Evolutionary conservation across 2,888 invertebrate genomes (phyloP).

Genomic region (Machimus rusticus): DNA sequence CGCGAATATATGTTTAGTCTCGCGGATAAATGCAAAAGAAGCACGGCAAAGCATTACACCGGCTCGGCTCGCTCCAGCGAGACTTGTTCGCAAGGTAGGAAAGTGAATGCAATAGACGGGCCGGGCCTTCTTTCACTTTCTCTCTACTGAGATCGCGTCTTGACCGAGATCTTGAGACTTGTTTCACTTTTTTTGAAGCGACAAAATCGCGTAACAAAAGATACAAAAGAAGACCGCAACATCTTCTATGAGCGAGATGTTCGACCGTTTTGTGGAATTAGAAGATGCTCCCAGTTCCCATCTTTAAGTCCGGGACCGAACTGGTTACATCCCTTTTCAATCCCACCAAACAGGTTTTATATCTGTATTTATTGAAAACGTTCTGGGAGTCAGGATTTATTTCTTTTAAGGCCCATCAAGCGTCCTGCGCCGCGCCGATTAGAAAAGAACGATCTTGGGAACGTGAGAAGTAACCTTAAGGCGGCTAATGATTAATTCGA

Average conservation of each 20-base stretch:
- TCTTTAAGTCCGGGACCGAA: neutral
- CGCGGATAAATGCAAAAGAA: neutral
- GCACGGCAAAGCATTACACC: neutral
- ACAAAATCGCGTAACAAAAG: conserved; percentile 15
- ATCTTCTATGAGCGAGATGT: neutral
- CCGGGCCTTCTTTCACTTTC: conserved; percentile 38
- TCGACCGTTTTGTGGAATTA: neutral
- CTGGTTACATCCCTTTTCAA: conserved; percentile 9
- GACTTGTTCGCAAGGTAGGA: conserved; percentile 15
- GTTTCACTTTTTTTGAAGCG: conserved; percentile 29
- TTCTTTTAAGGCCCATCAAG: neutral
- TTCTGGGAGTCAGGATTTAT: neutral
- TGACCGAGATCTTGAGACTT: conserved; percentile 38
- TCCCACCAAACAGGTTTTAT: conserved; percentile 13
- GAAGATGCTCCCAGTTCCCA: neutral
- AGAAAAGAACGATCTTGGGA: neutral
- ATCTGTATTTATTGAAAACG: neutral
- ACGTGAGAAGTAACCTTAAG: neutral
- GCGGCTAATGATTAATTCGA: neutral
- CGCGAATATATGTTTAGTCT: neutral
- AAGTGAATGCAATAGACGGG: conserved; percentile 39
- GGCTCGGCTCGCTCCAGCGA: neutral
- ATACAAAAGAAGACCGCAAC: conserved; percentile 4
- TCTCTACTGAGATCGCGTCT: conserved; percentile 26
- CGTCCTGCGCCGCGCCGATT: neutral